phyloP scores from a whole-genome alignment of 2,113 vertebrate genomes.

The Motacilla alba region DNA sequence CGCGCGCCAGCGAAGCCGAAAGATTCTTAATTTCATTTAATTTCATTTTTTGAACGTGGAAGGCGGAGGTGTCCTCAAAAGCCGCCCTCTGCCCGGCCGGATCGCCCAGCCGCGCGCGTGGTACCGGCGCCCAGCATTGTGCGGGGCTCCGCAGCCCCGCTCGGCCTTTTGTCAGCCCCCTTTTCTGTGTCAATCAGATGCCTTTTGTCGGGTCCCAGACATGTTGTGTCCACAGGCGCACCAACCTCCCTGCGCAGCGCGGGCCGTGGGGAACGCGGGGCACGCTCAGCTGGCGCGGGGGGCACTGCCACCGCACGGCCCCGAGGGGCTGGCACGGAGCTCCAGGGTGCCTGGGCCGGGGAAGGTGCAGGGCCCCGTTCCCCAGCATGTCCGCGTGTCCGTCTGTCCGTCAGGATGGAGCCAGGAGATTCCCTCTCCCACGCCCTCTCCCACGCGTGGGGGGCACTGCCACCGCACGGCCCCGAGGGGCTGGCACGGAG shows the following conservation, averaged over 20 bases:
- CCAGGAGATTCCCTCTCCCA: not conserved
- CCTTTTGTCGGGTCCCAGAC: slow-evolving; percentile 55
- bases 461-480: too few species aligned
- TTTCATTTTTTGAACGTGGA: fast-evolving
- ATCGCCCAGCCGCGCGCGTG: not conserved
- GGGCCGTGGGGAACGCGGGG: not conserved
- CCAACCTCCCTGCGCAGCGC: not conserved
- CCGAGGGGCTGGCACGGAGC: fast-evolving
- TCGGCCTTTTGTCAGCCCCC: slow-evolving; percentile 58
- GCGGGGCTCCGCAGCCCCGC: slow-evolving; percentile 16
- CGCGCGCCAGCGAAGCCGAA: too few species aligned
- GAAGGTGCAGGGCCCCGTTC: fast-evolving
- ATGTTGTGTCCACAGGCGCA: slow-evolving; percentile 58
- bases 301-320: fast-evolving
- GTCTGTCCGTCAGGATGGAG: not conserved
- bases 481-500: fast-evolving
- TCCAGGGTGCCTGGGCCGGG: fast-evolving
- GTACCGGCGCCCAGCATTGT: slow-evolving; percentile 9
- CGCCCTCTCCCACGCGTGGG: too few species aligned
- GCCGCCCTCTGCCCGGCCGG: not conserved
- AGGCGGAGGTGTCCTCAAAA: not conserved
- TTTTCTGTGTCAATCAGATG: slow-evolving; percentile 58
- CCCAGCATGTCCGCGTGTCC: fast-evolving
- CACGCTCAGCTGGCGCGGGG: not conserved
- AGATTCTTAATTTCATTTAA: fast-evolving